These are phyloP conservation scores for Apoda limacodes DNA, from an alignment of 2,888 invertebrate species.

Conservation along the genomic window DNA sequence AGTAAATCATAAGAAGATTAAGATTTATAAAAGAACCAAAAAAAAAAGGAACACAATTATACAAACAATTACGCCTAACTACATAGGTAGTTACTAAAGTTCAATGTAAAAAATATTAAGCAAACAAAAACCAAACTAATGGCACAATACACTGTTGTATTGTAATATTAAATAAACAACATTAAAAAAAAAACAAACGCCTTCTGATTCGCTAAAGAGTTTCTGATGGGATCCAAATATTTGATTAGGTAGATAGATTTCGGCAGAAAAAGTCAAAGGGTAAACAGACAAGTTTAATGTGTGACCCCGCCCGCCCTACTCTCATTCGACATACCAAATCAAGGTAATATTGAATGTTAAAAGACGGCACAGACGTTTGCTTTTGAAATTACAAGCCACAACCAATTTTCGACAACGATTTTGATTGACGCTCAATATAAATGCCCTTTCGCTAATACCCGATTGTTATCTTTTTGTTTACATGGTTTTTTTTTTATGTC, in stretches of 20 bases:
- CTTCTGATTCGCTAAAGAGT: no score
- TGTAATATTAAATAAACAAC: no score
- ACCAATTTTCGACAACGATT: slow-evolving; percentile 30
- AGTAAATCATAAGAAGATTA: no score
- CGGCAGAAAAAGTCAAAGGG: slow-evolving; percentile 26
- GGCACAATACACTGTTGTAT: no score
- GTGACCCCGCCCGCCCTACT: slow-evolving; percentile 33
- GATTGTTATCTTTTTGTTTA: slow-evolving; percentile 48
- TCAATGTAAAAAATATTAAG: no score
- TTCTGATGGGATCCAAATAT: no score
- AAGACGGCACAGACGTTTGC: slow-evolving; percentile 18
- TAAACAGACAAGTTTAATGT: slow-evolving; percentile 20
- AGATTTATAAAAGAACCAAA: no score
- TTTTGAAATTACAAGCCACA: slow-evolving; percentile 23
- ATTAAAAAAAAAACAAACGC: no score
- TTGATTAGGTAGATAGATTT: slow-evolving; percentile 15
- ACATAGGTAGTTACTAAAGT: no score
- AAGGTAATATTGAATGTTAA: slow-evolving; percentile 38
- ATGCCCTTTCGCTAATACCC: slow-evolving; percentile 36
- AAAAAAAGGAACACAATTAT: no score
- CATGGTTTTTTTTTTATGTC: slow-evolving; percentile 28
- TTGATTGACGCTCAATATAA: slow-evolving; percentile 52
- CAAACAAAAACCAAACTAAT: no score
- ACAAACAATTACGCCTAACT: no score
- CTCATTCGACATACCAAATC: slow-evolving; percentile 34